Conservation (phyloP, 1,140 invertebrate genomes). For the Argopecten irradians region DNA sequence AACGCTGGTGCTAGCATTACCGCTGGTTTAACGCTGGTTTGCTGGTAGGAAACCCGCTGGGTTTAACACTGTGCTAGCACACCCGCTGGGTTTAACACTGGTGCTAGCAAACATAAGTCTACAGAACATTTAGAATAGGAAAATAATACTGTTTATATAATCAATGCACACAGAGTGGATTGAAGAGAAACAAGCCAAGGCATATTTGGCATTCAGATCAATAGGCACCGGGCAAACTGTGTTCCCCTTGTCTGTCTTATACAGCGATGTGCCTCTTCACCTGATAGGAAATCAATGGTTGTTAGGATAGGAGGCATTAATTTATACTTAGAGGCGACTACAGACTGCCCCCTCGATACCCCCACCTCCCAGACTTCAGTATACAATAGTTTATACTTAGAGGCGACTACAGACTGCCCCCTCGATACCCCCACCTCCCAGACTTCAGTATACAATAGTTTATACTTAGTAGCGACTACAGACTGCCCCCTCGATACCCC, state of each 20-base stretch:
- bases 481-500: too few relatives aligned
- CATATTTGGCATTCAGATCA: conserved; percentile 6
- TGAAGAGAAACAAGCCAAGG: not conserved
- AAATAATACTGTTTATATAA: conserved; percentile 9
- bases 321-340: not conserved
- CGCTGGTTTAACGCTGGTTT: too few relatives aligned
- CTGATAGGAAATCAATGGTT: not conserved
- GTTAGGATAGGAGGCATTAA: not conserved
- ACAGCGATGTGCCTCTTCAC: not conserved
- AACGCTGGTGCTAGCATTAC: too few relatives aligned
- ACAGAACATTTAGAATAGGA: not conserved
- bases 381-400: too few relatives aligned
- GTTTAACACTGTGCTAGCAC: not conserved
- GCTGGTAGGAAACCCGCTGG: too few relatives aligned
- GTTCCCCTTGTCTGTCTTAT: not conserved
- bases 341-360: not conserved
- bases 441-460: too few relatives aligned
- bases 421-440: too few relatives aligned
- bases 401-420: too few relatives aligned
- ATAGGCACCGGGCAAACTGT: not conserved
- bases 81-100: not conserved
- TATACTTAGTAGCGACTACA: too few relatives aligned
- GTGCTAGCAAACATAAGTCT: not conserved
- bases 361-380: too few relatives aligned
- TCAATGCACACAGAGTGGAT: not conserved